These are phyloP conservation scores for Pipistrellus kuhlii DNA, from an alignment of 2,797 vertebrate species.

Conservation along the genomic window DNA sequence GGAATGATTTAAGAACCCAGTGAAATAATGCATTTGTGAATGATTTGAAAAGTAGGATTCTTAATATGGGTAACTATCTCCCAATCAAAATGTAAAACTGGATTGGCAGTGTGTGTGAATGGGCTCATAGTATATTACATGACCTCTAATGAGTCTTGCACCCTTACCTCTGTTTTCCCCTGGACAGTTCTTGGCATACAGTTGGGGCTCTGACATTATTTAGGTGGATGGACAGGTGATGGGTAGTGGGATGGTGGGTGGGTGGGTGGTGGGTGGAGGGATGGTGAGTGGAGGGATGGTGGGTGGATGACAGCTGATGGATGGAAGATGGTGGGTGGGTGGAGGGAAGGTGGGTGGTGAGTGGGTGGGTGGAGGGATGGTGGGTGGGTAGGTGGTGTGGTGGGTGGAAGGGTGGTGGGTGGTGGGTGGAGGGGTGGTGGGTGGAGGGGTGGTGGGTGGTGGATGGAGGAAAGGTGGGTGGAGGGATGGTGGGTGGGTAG, in stretches of 20 bases:
- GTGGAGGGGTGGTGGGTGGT: background rate
- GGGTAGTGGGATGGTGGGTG: too few relatives aligned
- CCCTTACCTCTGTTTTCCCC: background rate
- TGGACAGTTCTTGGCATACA: background rate
- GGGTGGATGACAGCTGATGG: too few relatives aligned
- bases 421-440: background rate
- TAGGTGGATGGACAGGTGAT: background rate
- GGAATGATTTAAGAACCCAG: background rate
- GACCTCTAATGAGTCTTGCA: background rate
- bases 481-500: too few relatives aligned
- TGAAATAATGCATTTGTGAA: background rate
- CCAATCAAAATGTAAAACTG: background rate
- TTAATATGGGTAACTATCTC: background rate
- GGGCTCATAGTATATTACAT: background rate
- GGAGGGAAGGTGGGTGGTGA: background rate
- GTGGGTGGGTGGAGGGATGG: too few relatives aligned
- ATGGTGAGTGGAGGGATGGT: too few relatives aligned
- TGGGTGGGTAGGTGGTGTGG: background rate
- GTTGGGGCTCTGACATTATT: background rate
- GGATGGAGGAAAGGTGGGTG: background rate
- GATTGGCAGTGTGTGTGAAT: background rate
- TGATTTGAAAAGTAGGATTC: conserved; percentile 10
- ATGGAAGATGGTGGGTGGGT: too few relatives aligned
- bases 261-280: too few relatives aligned
- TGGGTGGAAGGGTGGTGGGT: background rate